phyloP scores from a whole-genome alignment of 2,888 invertebrate genomes.

The Taphrorychus bicolor region DNA sequence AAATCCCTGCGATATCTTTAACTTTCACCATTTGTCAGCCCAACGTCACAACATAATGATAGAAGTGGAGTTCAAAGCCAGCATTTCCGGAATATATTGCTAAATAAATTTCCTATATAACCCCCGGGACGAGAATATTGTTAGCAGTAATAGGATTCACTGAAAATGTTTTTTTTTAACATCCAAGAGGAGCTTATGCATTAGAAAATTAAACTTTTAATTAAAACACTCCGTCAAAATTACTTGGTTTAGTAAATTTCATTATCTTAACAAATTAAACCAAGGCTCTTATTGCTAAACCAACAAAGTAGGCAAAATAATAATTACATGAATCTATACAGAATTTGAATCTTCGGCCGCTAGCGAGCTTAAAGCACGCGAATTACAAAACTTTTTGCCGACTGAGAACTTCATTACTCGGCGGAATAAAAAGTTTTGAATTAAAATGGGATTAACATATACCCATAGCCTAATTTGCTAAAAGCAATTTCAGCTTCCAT shows the following conservation, averaged over 20 bases:
- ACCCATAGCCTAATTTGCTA: slow-evolving; percentile 1
- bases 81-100: slow-evolving; percentile 19
- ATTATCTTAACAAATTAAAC: not conserved
- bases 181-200: not conserved
- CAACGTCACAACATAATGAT: slow-evolving; percentile 28
- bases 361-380: slow-evolving; percentile 4
- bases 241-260: not conserved
- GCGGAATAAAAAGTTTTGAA: slow-evolving; percentile 9
- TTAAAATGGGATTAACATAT: slow-evolving; percentile 10
- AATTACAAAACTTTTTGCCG: slow-evolving; percentile 8
- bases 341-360: slow-evolving; percentile 6
- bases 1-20: slow-evolving; percentile 23
- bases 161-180: not conserved
- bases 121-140: not conserved
- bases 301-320: slow-evolving; percentile 9
- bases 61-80: slow-evolving; percentile 12
- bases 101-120: slow-evolving; percentile 15
- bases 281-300: not conserved
- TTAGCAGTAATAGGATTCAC: not conserved
- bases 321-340: slow-evolving; percentile 7
- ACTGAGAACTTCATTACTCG: slow-evolving; percentile 8
- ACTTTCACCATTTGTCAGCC: slow-evolving; percentile 31
- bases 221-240: not conserved
- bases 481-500: slow-evolving; percentile 4
- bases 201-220: not conserved